Evolutionary conservation across 1,140 invertebrate genomes (phyloP).

Genomic region (Bombus confusus): DNA sequence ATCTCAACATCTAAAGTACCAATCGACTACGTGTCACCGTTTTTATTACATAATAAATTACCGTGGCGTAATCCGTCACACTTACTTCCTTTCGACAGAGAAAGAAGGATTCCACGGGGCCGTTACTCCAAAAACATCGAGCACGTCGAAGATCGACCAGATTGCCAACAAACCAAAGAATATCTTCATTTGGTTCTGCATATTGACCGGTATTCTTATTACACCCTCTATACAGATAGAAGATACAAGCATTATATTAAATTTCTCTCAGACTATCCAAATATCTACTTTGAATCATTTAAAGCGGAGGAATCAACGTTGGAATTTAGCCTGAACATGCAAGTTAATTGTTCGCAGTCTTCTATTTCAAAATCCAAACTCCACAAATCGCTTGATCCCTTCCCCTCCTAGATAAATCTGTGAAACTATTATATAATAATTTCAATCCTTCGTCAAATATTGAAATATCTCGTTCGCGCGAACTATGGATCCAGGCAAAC

Average conservation of each 20-base stretch:
- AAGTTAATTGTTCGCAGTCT: background rate
- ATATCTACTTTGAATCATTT: background rate
- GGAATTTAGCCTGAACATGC: background rate
- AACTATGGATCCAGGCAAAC: background rate
- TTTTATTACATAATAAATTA: background rate
- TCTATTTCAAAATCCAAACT: background rate
- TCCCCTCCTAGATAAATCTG: background rate
- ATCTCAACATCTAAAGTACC: slow-evolving; percentile 25
- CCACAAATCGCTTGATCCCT: background rate
- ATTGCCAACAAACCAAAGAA: slow-evolving; percentile 15
- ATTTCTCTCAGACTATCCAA: background rate
- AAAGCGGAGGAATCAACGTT: background rate
- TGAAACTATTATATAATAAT: background rate
- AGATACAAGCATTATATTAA: background rate
- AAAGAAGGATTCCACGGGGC: background rate
- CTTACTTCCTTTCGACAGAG: background rate
- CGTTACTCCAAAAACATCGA: background rate
- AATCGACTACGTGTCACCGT: background rate
- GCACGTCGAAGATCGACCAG: slow-evolving; percentile 16
- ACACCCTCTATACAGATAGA: too few relatives aligned
- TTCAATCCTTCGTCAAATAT: background rate
- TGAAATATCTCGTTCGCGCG: background rate
- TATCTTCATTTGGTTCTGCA: slow-evolving; percentile 33
- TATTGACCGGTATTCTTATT: background rate
- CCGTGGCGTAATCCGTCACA: background rate